phyloP scores from a whole-genome alignment of 2,797 vertebrate species.

The Salmo trutta region DNA sequence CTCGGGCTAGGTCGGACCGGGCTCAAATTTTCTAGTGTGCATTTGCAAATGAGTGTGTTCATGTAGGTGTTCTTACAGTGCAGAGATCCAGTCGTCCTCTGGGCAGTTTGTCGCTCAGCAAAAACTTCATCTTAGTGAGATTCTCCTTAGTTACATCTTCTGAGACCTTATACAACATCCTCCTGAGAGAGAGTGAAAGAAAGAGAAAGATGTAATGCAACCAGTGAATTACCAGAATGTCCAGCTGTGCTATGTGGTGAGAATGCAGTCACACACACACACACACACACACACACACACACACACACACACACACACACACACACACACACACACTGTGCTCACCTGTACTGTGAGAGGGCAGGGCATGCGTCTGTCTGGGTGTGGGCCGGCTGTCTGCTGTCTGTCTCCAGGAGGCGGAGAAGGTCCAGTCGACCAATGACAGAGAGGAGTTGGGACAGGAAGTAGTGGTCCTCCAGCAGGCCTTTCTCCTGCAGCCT shows the following conservation, averaged over 20 bases:
- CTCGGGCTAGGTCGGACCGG: too few relatives aligned
- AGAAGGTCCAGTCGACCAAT: slow-evolving; percentile 67
- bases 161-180: slow-evolving; percentile 68
- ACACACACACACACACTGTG: too few relatives aligned
- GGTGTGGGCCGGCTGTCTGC: not conserved
- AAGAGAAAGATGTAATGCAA: not conserved
- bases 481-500: slow-evolving; percentile 63
- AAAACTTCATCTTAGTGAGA: slow-evolving; percentile 62
- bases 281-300: too few relatives aligned
- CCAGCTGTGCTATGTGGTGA: not conserved
- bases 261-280: not conserved
- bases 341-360: slow-evolving; percentile 71
- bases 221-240: not conserved
- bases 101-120: slow-evolving; percentile 35
- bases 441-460: slow-evolving; percentile 63
- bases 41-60: not conserved
- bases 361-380: slow-evolving; percentile 32
- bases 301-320: too few relatives aligned
- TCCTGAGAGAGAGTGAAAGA: slow-evolving; percentile 48
- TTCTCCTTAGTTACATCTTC: slow-evolving; percentile 55
- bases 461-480: slow-evolving; percentile 52
- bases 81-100: slow-evolving; percentile 53
- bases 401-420: slow-evolving; percentile 33
- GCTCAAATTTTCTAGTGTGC: not conserved
- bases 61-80: not conserved